Evolutionary conservation across 2,888 invertebrate genomes (phyloP).

Genomic region (Nomada fucata): DNA sequence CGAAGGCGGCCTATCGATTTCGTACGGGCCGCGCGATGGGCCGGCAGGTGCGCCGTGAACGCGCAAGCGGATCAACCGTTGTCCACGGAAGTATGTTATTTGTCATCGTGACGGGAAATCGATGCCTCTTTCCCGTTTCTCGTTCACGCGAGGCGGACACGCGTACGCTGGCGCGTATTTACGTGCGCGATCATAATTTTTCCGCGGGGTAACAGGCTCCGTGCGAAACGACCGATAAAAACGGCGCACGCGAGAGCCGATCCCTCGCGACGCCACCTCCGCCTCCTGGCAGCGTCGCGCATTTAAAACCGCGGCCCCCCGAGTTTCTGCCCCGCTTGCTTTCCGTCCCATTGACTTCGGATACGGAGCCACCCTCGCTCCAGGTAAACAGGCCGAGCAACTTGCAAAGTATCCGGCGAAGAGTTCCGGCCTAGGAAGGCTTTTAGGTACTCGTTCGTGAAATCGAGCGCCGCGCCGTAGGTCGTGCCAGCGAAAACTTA

Average conservation of each 20-base stretch:
- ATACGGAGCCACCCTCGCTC: constrained; percentile 70
- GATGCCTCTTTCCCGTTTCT: constrained; percentile 50
- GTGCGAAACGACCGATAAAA: constrained; percentile 66
- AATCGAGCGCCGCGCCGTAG: constrained; percentile 54
- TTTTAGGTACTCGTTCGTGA: constrained; percentile 73
- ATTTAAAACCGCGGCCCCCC: constrained; percentile 76
- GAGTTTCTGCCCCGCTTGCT: constrained; percentile 76
- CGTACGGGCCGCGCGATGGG: background rate
- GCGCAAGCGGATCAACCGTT: constrained; percentile 14
- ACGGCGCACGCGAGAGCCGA: constrained; percentile 59
- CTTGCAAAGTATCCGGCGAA: constrained; percentile 80
- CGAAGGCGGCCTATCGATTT: constrained; percentile 9
- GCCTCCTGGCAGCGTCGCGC: constrained; percentile 57
- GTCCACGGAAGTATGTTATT: constrained; percentile 27
- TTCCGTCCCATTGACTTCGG: constrained; percentile 81
- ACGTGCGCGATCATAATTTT: constrained; percentile 73
- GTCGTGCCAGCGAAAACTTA: constrained; percentile 51
- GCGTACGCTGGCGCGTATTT: constrained; percentile 74
- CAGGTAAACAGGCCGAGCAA: constrained; percentile 81
- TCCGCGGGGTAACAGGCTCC: constrained; percentile 53
- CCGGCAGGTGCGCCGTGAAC: background rate
- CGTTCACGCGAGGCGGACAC: constrained; percentile 49
- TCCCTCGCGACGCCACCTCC: constrained; percentile 48
- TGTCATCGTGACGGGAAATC: constrained; percentile 55
- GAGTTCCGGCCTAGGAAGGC: constrained; percentile 68